Evolutionary conservation across 2,888 invertebrate species (phyloP).

Genomic region (Taphrorychus bicolor): DNA sequence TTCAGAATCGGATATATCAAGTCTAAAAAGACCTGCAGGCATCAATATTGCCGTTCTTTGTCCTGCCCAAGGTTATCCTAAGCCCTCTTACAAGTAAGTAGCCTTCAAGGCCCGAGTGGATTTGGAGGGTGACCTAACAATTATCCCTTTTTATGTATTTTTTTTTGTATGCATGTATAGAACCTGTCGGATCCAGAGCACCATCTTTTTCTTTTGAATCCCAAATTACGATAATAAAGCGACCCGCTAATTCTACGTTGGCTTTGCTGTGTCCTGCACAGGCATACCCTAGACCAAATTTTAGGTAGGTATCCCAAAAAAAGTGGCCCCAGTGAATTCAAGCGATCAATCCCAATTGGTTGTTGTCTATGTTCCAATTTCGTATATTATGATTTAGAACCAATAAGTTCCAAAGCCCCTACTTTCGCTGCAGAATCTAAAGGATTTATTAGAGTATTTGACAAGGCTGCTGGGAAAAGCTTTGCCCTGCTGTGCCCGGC

Average conservation of each 20-base stretch:
- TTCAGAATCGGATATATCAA: constrained; percentile 57
- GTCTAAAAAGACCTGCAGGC: constrained; percentile 43
- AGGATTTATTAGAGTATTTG: constrained; percentile 58
- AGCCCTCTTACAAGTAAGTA: constrained; percentile 72
- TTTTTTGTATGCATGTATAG: constrained; percentile 45
- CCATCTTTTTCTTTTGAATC: constrained; percentile 60
- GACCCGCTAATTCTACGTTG: constrained; percentile 66
- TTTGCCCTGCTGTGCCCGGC: constrained; percentile 63
- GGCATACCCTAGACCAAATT: constrained; percentile 72
- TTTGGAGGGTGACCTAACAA: no score
- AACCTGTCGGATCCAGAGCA: constrained; percentile 64
- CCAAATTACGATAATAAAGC: constrained; percentile 61
- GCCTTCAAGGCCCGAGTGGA: neutral
- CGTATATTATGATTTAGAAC: constrained; percentile 58
- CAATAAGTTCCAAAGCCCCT: constrained; percentile 65
- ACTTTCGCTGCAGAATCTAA: constrained; percentile 59
- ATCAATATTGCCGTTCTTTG: constrained; percentile 68
- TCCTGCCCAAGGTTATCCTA: constrained; percentile 74
- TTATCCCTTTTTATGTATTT: no score
- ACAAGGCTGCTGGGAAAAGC: constrained; percentile 56
- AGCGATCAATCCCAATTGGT: no score
- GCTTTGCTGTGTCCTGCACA: constrained; percentile 79
- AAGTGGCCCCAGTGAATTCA: neutral
- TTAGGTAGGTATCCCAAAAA: constrained; percentile 67
- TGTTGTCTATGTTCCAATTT: constrained; percentile 42